Evolutionary conservation across 2,888 invertebrate genomes (phyloP), one percentile per base, ranked within the genome.

Genomic region (Acleris sparsana): DNA sequence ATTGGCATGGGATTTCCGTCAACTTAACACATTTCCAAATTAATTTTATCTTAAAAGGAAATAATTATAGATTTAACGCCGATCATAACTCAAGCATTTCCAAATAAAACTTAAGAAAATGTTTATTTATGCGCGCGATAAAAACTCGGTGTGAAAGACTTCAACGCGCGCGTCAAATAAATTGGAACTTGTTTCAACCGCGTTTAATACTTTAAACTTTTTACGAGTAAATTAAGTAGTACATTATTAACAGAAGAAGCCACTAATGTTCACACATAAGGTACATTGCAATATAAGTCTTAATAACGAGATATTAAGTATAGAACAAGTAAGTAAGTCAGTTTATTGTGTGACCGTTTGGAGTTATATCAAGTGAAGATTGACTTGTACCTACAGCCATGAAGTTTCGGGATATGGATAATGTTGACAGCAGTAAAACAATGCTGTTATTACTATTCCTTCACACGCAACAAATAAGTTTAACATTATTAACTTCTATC

Each of bases 21-120:
- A 57, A 44, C 49, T 55, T 55, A 25, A 56, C 56, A 17, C 46
- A n/a, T 33, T 44, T 18, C n/a, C 11, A 39, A 44, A 44, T 43
- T 46, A 48, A 48, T 48, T 57, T 53, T 62, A 55, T 55, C 46
- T 46, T 11, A 33, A 20, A n/a, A 51, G 59, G 61, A 62, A 62
- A 22, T 11, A 17, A 22, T 53, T 48, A 25, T 7, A 56, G 22
- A 51, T 51, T 51, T 51, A 25, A 62, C 16, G 56, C 5, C 16
- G 48, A 51, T 7, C 62, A 13, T 55, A 55, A 62, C 25, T 22
- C 17, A 49, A 29, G 3, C 13, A 48, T 52, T 53, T 60, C 17
- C 43, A 18, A 29, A 53, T 44, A 11, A 46, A 46, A 29, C 3
- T 20, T 33, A 2, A 46, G n/a, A 20, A 20, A 18, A 3, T 11